Conservation (phyloP, 2,797 vertebrate species). For the Acrossocheilus wenchowensis region DNA sequence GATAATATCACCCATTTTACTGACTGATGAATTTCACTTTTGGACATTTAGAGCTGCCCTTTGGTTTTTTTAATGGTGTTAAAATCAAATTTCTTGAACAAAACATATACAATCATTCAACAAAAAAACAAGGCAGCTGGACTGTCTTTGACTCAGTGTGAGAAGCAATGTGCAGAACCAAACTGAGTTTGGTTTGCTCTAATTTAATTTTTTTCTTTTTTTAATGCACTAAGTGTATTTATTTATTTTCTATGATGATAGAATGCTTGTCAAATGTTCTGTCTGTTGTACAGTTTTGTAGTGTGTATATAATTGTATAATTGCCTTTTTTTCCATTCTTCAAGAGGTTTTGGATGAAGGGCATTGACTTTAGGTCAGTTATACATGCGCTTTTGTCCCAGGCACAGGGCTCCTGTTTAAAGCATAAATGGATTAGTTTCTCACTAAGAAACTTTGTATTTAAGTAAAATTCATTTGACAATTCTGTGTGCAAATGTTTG, state of each 20-base stretch:
- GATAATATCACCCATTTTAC: background rate
- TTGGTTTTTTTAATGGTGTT: slow-evolving; percentile 59
- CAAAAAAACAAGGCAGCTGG: slow-evolving; percentile 80
- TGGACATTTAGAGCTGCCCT: slow-evolving; percentile 30
- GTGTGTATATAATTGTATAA: slow-evolving; percentile 73
- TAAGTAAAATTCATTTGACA: slow-evolving; percentile 78
- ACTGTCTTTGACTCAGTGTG: slow-evolving; percentile 74
- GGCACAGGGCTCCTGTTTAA: slow-evolving; percentile 78
- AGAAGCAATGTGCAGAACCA: slow-evolving; percentile 73
- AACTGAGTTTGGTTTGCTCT: slow-evolving; percentile 82
- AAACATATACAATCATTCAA: slow-evolving; percentile 50
- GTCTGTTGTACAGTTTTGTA: slow-evolving; percentile 73
- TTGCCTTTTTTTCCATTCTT: slow-evolving; percentile 66
- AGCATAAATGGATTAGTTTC: slow-evolving; percentile 62
- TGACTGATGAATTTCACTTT: slow-evolving; percentile 17
- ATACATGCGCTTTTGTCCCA: slow-evolving; percentile 77
- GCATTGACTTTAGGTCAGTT: slow-evolving; percentile 68
- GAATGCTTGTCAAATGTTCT: slow-evolving; percentile 77
- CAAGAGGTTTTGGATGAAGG: slow-evolving; percentile 63
- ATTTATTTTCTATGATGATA: slow-evolving; percentile 82
- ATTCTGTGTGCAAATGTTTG: slow-evolving; percentile 81
- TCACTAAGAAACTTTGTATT: slow-evolving; percentile 72
- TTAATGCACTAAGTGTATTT: slow-evolving; percentile 86
- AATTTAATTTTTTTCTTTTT: slow-evolving; percentile 76
- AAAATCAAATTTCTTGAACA: slow-evolving; percentile 48